phyloP scores from a whole-genome alignment of 2,888 invertebrate species.

The Apamea anceps region DNA sequence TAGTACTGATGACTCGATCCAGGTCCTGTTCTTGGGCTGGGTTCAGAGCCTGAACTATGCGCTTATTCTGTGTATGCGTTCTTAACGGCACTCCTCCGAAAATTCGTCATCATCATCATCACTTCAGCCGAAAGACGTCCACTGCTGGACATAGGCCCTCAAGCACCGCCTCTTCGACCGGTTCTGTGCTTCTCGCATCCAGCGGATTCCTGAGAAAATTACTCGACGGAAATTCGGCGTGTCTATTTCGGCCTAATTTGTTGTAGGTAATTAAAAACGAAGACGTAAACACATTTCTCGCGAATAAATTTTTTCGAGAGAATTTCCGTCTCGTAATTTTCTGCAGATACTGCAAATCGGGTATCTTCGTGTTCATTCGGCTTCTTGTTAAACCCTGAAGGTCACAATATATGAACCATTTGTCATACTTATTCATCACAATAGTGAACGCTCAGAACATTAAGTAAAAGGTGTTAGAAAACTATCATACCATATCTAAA shows the following conservation, averaged over 20 bases:
- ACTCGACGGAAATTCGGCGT: not conserved
- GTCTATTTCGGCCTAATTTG: not conserved
- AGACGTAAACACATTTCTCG: not conserved
- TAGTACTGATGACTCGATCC: too few relatives aligned
- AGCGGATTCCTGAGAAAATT: not conserved
- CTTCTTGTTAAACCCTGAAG: not conserved
- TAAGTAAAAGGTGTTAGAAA: slow-evolving; percentile 40
- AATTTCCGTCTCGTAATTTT: not conserved
- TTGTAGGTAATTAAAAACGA: not conserved
- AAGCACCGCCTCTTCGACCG: too few relatives aligned
- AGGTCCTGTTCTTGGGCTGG: too few relatives aligned
- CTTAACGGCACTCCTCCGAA: not conserved
- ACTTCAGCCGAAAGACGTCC: too few relatives aligned
- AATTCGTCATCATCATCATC: too few relatives aligned
- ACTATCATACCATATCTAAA: slow-evolving; percentile 52
- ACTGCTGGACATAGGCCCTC: too few relatives aligned
- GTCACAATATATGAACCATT: slow-evolving; percentile 19
- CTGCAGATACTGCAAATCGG: not conserved
- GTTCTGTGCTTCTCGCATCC: too few relatives aligned
- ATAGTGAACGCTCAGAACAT: slow-evolving; percentile 24
- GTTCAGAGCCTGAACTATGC: too few relatives aligned
- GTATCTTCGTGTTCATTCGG: not conserved
- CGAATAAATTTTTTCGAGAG: not conserved
- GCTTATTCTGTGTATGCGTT: not conserved
- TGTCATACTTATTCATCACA: slow-evolving; percentile 27